Evolutionary conservation across 2,888 invertebrate genomes (phyloP), one percentile per base, ranked within the genome.

Genomic region (Catocala nupta): DNA sequence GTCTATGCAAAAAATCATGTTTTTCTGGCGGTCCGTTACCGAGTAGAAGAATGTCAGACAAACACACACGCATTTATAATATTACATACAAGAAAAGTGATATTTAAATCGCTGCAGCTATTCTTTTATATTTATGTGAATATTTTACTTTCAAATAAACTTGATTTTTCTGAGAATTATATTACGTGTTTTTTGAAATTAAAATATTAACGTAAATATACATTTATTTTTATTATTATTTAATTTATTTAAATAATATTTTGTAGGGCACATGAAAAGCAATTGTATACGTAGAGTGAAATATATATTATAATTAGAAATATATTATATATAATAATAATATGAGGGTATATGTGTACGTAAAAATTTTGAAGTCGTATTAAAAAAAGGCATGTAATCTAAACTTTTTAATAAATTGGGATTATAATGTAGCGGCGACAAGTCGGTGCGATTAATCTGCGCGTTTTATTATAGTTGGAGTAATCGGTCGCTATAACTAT

Each of bases 271-370:
- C 48, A 60, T 12, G 11, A n/a, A 59, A 72, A 34, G 71, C 75
- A 75, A 68, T 66, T 68, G 75, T 75, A 75, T 75, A 75, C 75
- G 75, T 75, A 75, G 75, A 70, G 8, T 59, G 47, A 59, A 51
- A 50, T 59, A 55, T 54, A 61, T 63, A 63, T 63, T 33, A 58
- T 63, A 42, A 58, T 48, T 63, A 59, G 42, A 49, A 53, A 44
- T 56, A 55, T 49, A 56, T 47, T 13, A 34, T 36, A 25, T 42
- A 33, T 42, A 62, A 13, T 39, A 39, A 39, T 39, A 68, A 71
- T 62, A 76, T 76, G 75, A 75, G 75, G 75, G 75, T 75, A 73
- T 68, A 68, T 63, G 62, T 50, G 65, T 71, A 75, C 67, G 75
- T 75, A 75, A 75, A 49, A 51, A 45, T 12, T 52, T 63, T 51